Evolutionary conservation across 2,888 invertebrate genomes (phyloP).

Genomic region (Nowickia ferox): DNA sequence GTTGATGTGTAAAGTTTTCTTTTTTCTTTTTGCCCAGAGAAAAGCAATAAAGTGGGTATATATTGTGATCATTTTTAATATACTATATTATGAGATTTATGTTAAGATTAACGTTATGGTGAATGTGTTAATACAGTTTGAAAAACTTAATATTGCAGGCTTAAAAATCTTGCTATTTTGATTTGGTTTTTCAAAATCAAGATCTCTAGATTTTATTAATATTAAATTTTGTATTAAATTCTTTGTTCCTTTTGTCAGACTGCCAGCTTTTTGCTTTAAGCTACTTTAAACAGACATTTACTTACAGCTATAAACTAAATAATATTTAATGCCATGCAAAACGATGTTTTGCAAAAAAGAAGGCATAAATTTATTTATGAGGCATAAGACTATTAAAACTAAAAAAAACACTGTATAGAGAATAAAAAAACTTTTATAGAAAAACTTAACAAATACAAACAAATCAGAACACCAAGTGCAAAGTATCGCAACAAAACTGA

Average conservation of each 20-base stretch:
- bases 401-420: conserved; percentile 52
- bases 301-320: conserved; percentile 52
- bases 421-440: conserved; percentile 30
- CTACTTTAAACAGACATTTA: conserved; percentile 54
- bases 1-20: conserved; percentile 56
- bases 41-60: conserved; percentile 4
- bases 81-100: conserved; percentile 52
- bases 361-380: conserved; percentile 70
- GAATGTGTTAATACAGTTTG: conserved; percentile 12
- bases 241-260: conserved; percentile 12
- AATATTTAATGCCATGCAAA: conserved; percentile 54
- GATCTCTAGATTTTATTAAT: neutral
- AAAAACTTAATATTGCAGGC: neutral
- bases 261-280: conserved; percentile 46
- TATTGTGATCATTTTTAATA: conserved; percentile 45
- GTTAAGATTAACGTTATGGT: neutral
- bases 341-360: conserved; percentile 7
- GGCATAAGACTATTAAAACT: conserved; percentile 69
- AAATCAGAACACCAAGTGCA: conserved; percentile 61
- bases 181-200: neutral
- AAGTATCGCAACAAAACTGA: conserved; percentile 28
- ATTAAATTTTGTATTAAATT: conserved; percentile 4
- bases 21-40: conserved; percentile 1
- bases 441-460: conserved; percentile 49
- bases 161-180: neutral